Conservation (phyloP, 1,140 invertebrate species). For the Neodiprion fabricii region DNA sequence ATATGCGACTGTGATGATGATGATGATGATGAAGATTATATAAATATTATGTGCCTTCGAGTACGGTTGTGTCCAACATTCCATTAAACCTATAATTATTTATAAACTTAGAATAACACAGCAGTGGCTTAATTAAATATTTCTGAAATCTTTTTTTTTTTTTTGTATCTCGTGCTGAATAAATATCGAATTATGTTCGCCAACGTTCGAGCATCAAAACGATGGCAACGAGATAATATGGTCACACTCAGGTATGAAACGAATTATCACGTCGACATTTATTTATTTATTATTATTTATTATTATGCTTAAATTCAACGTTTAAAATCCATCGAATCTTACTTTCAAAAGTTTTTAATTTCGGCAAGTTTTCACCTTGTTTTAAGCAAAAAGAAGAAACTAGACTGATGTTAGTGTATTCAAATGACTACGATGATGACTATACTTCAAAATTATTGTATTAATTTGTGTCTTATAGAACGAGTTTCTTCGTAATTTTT, state of each 20-base stretch:
- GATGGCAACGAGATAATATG: conserved; percentile 57
- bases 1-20: too few relatives aligned
- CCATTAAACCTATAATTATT: too few relatives aligned
- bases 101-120: too few relatives aligned
- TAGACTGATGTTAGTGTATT: conserved; percentile 1
- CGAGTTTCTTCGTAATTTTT: not conserved
- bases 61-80: too few relatives aligned
- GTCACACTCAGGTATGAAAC: conserved; percentile 52
- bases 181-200: conserved; percentile 52
- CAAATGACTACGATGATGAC: not conserved
- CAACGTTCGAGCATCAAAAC: conserved; percentile 55
- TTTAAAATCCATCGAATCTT: too few relatives aligned
- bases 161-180: not conserved
- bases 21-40: too few relatives aligned
- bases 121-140: too few relatives aligned
- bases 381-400: not conserved
- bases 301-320: not conserved
- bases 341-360: too few relatives aligned
- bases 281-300: too few relatives aligned
- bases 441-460: conserved; percentile 8
- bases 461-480: conserved; percentile 12
- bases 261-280: not conserved
- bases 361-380: conserved; percentile 7
- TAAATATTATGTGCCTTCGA: too few relatives aligned
- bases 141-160: not conserved